These are phyloP conservation scores for Stercorarius parasiticus DNA, from an alignment of 2,113 vertebrate species.

Conservation along the genomic window DNA sequence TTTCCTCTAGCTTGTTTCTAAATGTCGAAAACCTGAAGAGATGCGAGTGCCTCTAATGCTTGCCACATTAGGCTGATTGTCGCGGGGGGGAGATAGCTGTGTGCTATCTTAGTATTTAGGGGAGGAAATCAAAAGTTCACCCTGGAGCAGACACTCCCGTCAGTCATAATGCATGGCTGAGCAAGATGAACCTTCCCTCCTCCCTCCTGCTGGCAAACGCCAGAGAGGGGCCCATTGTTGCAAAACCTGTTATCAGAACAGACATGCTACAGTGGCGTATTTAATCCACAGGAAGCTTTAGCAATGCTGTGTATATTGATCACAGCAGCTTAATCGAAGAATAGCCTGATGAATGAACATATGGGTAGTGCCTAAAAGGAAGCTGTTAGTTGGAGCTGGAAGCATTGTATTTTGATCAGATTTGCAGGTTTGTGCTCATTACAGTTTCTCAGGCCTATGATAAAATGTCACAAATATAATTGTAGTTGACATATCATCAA, in stretches of 20 bases:
- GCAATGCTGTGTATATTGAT: neutral
- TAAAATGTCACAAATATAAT: conserved; percentile 22
- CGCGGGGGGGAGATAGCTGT: neutral
- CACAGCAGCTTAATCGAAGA: neutral
- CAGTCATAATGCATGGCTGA: neutral
- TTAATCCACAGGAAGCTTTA: conserved; percentile 26
- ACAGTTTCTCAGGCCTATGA: neutral
- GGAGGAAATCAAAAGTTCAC: neutral
- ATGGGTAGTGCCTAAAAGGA: neutral
- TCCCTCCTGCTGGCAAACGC: conserved; percentile 13
- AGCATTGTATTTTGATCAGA: neutral
- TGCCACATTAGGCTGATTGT: neutral
- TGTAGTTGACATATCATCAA: neutral
- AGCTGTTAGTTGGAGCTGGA: neutral
- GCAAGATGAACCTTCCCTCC: neutral
- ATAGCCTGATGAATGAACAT: neutral
- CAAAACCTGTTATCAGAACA: conserved; percentile 11
- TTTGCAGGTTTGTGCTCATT: neutral
- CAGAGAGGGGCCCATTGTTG: neutral
- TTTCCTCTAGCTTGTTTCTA: neutral
- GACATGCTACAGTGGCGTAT: neutral
- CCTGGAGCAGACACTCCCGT: neutral
- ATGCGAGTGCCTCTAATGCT: neutral
- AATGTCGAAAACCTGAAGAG: neutral
- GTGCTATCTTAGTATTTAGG: neutral